These are phyloP conservation scores for Heteropelma amictum DNA, from an alignment of 2,888 invertebrate genomes.

Conservation along the genomic window DNA sequence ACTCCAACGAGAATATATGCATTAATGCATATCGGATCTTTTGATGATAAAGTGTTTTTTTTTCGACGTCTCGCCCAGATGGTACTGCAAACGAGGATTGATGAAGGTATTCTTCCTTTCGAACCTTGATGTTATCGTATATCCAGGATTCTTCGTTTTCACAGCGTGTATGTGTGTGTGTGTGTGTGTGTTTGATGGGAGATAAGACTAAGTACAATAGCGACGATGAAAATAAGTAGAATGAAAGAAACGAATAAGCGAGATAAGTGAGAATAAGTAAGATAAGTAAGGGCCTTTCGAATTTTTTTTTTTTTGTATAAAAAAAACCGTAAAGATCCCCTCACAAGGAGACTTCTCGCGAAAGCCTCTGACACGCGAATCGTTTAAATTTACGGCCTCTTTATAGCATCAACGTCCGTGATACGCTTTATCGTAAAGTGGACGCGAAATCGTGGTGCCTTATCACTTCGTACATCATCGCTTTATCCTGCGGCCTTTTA, in stretches of 20 bases:
- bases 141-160: not conserved
- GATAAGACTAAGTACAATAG: constrained; percentile 5
- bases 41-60: not conserved
- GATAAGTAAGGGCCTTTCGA: not conserved
- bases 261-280: too few species aligned
- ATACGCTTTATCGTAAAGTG: not conserved
- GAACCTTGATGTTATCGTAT: not conserved
- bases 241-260: too few species aligned
- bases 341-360: not conserved
- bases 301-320: not conserved
- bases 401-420: not conserved
- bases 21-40: not conserved
- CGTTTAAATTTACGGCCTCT: constrained; percentile 29
- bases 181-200: constrained; percentile 8
- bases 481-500: constrained; percentile 9
- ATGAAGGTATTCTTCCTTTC: constrained; percentile 16
- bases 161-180: too few species aligned
- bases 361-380: not conserved
- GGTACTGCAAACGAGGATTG: constrained; percentile 18
- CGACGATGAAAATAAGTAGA: not conserved
- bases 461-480: constrained; percentile 12
- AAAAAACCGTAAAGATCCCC: not conserved
- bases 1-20: not conserved
- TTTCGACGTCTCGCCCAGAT: not conserved
- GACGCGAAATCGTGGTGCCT: not conserved